Evolutionary conservation across 2,113 vertebrate species (phyloP), one percentile per base, ranked within the genome.

Genomic region (Anthoscopus minutus): DNA sequence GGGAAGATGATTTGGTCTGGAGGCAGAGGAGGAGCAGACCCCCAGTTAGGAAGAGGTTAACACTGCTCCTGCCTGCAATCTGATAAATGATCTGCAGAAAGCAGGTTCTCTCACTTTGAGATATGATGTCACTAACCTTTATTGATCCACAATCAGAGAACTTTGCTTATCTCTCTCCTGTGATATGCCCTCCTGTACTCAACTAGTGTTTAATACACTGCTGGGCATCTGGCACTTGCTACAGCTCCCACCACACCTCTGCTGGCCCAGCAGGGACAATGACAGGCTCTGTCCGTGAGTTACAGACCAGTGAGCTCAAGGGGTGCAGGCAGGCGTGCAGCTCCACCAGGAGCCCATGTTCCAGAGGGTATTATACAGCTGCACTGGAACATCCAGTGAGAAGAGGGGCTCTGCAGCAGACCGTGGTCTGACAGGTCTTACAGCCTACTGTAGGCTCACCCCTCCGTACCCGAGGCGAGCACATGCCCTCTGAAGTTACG

Each of bases 91-190:
- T 97, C 94, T 98, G 98, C 98, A 98, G 98, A 98, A 98, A 98
- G 98, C 98, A 98, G 98, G 98, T 97, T 98, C 98, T 98, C 99
- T 99, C 98, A 99, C 98, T 98, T 98, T 99, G 99, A 99, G 98
- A 99, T 99, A 99, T 98, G 99, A 99, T 99, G 99, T 99, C 99
- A 99, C 98, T 99, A 99, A 99, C 99, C 99, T 99, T 98, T 99
- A 99, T 99, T 99, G 99, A 99, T 99, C 99, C 98, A 98, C 98
- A 97, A 98, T 98, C 98, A 97, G 97, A 98, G 98, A 98, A 98
- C 98, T 98, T 98, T 98, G 98, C 99, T 99, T 99, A 99, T 99
- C 99, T 98, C 98, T 98, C 98, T 96, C 97, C 95, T 95, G 98
- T 99, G 99, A 99, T 99, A 98, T 98, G 99, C 97, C 98, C 98